These are phyloP conservation scores for Julus scanicus DNA, from an alignment of 2,888 invertebrate genomes.

Conservation along the genomic window DNA sequence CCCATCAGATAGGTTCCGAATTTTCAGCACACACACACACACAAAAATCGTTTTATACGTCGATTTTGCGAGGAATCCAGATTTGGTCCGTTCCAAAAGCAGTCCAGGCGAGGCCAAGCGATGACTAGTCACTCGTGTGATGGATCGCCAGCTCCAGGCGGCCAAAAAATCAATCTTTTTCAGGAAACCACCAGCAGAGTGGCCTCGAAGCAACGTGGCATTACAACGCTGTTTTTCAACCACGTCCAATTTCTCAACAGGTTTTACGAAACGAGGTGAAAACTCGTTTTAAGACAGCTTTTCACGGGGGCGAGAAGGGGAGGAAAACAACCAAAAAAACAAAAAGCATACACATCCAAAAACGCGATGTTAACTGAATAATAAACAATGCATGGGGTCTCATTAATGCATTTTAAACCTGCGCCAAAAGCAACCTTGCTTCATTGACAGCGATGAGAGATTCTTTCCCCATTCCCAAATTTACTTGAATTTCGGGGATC, in stretches of 20 bases:
- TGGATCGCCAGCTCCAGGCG: neutral
- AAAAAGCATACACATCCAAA: neutral
- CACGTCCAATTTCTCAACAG: slow-evolving; percentile 23
- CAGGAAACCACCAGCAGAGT: slow-evolving; percentile 12
- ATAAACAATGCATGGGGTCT: neutral
- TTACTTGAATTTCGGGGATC: neutral
- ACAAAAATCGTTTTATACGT: neutral
- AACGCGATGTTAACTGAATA: neutral
- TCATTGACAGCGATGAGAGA: neutral
- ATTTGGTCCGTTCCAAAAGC: neutral
- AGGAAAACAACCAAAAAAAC: neutral
- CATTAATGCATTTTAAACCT: neutral
- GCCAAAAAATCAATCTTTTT: slow-evolving; percentile 27
- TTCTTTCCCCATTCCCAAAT: neutral
- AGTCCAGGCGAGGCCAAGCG: neutral
- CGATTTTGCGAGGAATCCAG: neutral
- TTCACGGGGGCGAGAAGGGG: neutral
- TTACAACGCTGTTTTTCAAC: neutral
- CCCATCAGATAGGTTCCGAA: neutral
- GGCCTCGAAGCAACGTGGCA: slow-evolving; percentile 15
- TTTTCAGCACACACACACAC: neutral
- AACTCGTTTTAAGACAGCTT: slow-evolving; percentile 20
- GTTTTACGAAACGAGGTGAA: slow-evolving; percentile 30
- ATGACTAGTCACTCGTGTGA: neutral
- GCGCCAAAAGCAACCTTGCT: neutral